A percentile compares a stretch with the other conserved stretches of the same genome.
These are phyloP conservation scores for Salpingus planirostris DNA, from an alignment of 2,888 invertebrate genomes.

Conservation along the genomic window DNA sequence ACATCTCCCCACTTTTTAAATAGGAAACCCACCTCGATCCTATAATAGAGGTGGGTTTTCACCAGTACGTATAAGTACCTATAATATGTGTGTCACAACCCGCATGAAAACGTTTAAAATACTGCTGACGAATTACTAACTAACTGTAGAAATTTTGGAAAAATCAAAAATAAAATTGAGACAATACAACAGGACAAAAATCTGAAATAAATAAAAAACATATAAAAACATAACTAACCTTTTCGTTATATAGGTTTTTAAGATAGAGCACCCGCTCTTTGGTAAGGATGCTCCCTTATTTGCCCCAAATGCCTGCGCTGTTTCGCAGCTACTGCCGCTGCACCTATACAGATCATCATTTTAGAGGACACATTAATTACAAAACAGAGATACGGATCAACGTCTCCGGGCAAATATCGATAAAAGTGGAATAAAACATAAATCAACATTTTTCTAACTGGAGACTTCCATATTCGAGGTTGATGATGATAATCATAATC, in stretches of 20 bases:
- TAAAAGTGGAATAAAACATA: too few relatives aligned
- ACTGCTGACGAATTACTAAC: conserved; percentile 31
- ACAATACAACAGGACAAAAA: conserved; percentile 21
- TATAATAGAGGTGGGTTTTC: too few relatives aligned
- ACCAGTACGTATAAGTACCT: too few relatives aligned
- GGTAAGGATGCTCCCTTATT: conserved; percentile 95
- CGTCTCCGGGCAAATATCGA: too few relatives aligned
- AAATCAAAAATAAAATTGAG: conserved; percentile 19
- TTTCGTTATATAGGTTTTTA: conserved; percentile 38
- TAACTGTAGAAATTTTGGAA: conserved; percentile 17
- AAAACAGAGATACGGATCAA: too few relatives aligned
- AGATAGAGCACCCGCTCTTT: conserved; percentile 84
- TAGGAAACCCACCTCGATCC: too few relatives aligned
- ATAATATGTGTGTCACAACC: conserved; percentile 35
- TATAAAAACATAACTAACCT: conserved; percentile 38
- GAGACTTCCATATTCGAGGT: too few relatives aligned
- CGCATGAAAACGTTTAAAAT: conserved; percentile 34
- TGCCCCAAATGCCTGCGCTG: conserved; percentile 76
- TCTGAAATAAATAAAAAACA: conserved; percentile 19
- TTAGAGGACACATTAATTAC: conserved; percentile 7
- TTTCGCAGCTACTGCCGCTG: conserved; percentile 69
- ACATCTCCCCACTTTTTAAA: too few relatives aligned
- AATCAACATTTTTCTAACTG: too few relatives aligned
- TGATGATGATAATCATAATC: too few relatives aligned
- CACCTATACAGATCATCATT: conserved; percentile 51